phyloP scores from a whole-genome alignment of 1,140 invertebrate species.

The Steinernema khuongi region DNA sequence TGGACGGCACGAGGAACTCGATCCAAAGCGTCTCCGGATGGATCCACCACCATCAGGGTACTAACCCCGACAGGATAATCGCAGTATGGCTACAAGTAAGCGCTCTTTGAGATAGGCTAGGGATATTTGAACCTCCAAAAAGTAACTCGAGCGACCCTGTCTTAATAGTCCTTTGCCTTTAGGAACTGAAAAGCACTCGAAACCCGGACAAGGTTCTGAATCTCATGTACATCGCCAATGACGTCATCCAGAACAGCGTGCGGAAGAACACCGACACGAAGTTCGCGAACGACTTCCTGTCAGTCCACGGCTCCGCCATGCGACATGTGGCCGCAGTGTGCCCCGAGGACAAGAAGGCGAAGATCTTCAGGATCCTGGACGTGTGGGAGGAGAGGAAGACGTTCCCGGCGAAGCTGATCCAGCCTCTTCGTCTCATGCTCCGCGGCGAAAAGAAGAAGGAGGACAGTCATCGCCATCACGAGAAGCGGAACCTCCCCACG shows the following conservation, averaged over 20 bases:
- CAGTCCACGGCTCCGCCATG: not conserved
- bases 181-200: not conserved
- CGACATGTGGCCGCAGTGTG: not conserved
- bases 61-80: not conserved
- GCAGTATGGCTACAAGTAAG: not conserved
- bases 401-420: not conserved
- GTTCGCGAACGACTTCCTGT: not conserved
- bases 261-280: not conserved
- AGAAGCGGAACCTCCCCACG: not conserved
- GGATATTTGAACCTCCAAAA: not conserved
- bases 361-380: not conserved
- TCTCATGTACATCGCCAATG: not conserved
- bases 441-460: not conserved
- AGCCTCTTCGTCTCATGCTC: not conserved
- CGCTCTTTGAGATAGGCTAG: no score
- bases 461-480: not conserved
- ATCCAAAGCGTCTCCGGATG: not conserved
- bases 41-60: not conserved
- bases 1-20: not conserved
- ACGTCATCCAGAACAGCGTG: not conserved
- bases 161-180: not conserved
- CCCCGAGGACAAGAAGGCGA: not conserved
- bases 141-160: not conserved
- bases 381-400: not conserved
- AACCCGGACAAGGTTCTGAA: not conserved